Evolutionary conservation across 2,888 invertebrate species (phyloP), one percentile per base, ranked within the genome.

Genomic region (Hypercompe scribonia): DNA sequence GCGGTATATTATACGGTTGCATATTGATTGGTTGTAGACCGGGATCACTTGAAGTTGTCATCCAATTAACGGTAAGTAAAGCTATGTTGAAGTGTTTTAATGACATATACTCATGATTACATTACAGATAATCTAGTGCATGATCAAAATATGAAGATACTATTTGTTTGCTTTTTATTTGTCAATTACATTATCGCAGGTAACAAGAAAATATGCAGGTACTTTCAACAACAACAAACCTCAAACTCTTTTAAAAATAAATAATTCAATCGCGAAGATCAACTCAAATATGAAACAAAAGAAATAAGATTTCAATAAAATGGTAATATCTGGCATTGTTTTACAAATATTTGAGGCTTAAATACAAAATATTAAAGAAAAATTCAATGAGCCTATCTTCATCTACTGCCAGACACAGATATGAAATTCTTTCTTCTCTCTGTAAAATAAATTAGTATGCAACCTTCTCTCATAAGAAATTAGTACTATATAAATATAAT

Each of bases 1-100:
- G 90, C 90, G 90, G 91, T 91, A 89, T 89, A 90, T 88, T 90
- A 88, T 89, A 90, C 90, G 87, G 89, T 89, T 94, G 92, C 93
- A 94, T 95, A 95, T 95, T 95, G 94, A 95, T 95, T 94, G 89
- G 87, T 90, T 85, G 86, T 90, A 86, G 87, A 86, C 89, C 80
- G 87, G 88, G 88, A 92, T 90, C 88, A 87, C 89, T 88, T 84
- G 87, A 89, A 87, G 88, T 88, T 91, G 87, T 87, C 89, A 86
- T 87, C 86, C 85, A 88, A 88, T 87, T 86, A 88, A 83, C 87
- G 92, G 94, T 95, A 82, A 91, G 94, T 89, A 87, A 86, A 42
- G 72, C 78, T 78, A 68, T 65, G 54, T 74, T 61, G 0, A 73
- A 71, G 67, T 78, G 39, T 73, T 72, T 65, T 73, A 67, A 75